phyloP scores from a whole-genome alignment of 1,140 invertebrate species.

The Diachasma alloeum region DNA sequence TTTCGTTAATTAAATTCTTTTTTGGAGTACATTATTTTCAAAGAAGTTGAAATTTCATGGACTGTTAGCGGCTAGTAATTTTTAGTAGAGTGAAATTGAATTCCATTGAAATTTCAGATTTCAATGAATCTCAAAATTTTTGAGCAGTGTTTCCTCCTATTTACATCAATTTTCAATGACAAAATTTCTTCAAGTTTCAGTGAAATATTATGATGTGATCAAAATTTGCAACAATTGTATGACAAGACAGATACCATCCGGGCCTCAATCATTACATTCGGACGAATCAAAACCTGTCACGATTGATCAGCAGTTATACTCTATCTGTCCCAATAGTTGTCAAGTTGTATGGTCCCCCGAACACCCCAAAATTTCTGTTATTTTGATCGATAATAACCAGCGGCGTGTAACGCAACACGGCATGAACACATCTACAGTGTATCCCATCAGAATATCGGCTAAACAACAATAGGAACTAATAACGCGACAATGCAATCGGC shows the following conservation, averaged over 20 bases:
- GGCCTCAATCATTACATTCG: slow-evolving; percentile 13
- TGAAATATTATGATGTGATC: no score
- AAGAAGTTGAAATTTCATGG: no score
- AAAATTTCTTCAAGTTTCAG: no score
- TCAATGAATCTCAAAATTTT: no score
- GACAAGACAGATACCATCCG: slow-evolving; percentile 13
- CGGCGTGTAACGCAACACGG: neutral
- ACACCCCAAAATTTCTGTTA: neutral
- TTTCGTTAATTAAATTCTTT: neutral
- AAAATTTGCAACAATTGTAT: no score
- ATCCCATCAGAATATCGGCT: neutral
- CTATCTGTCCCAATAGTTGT: neutral
- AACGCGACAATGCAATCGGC: slow-evolving; percentile 37
- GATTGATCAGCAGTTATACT: neutral
- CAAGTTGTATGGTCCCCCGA: neutral
- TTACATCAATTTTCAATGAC: no score
- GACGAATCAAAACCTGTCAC: slow-evolving; percentile 16
- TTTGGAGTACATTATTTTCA: neutral
- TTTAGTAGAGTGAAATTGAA: no score
- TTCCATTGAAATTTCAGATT: no score
- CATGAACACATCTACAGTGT: neutral
- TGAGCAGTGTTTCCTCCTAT: no score
- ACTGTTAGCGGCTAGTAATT: no score
- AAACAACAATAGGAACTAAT: slow-evolving; percentile 46
- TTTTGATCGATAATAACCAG: neutral